A percentile compares a stretch with the other conserved stretches of the same genome.
phyloP scores from a whole-genome alignment of 2,888 invertebrate genomes.

The Sminthurides aquaticus region DNA sequence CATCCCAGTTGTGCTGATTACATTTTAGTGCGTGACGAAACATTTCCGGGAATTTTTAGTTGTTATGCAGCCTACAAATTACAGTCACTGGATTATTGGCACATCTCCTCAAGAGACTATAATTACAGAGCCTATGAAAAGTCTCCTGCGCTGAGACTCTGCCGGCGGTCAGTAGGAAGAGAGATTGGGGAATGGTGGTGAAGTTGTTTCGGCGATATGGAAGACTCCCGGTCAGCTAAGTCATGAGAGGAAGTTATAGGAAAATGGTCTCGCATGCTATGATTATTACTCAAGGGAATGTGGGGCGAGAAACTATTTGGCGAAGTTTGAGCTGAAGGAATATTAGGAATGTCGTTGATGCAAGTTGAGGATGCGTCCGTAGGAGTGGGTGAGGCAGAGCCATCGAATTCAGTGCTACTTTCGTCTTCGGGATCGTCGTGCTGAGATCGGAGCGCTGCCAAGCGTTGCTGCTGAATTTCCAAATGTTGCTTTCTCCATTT shows the following conservation, averaged over 20 bases:
- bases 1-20: too few species aligned
- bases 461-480: constrained; percentile 79
- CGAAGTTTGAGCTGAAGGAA: neutral
- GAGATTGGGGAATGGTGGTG: neutral
- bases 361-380: constrained; percentile 14
- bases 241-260: neutral
- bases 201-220: neutral
- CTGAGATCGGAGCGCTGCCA: constrained; percentile 57
- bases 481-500: constrained; percentile 93
- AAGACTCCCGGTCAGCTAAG: neutral
- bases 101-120: too few species aligned
- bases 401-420: constrained; percentile 23
- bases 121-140: neutral
- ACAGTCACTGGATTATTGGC: too few species aligned
- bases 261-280: neutral
- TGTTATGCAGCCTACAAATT: too few species aligned
- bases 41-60: too few species aligned
- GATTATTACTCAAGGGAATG: neutral
- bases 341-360: neutral
- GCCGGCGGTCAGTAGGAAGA: neutral
- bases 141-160: neutral
- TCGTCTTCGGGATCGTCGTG: constrained; percentile 38
- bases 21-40: too few species aligned
- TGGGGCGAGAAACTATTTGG: neutral
- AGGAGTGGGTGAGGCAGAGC: constrained; percentile 20